phyloP scores from a whole-genome alignment of 2,113 vertebrate genomes.

The Diglossa brunneiventris region DNA sequence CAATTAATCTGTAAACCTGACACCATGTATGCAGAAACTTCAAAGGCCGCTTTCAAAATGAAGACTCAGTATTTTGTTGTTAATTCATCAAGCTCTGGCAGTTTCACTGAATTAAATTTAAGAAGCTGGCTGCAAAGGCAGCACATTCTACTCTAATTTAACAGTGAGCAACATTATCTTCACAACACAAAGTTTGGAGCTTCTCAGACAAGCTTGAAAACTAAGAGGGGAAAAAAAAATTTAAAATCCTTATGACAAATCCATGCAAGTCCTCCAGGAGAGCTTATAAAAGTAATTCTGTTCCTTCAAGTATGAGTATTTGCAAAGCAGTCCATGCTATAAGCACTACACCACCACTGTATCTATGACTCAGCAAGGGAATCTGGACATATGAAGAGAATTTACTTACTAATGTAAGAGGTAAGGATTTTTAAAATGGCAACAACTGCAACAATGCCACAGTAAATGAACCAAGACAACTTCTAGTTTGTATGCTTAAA shows the following conservation, averaged over 20 bases:
- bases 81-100: not conserved
- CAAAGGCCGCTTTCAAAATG: not conserved
- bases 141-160: not conserved
- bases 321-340: not conserved
- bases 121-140: not conserved
- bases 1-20: not conserved
- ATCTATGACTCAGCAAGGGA: constrained; percentile 50
- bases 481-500: not conserved
- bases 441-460: not conserved
- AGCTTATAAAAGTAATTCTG: not conserved
- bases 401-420: not conserved
- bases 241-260: not conserved
- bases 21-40: not conserved
- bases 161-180: not conserved
- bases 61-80: not conserved
- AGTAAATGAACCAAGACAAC: not conserved
- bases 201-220: not conserved
- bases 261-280: not conserved
- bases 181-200: not conserved
- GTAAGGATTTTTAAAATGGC: not conserved
- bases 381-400: not conserved
- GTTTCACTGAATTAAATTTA: not conserved
- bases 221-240: not conserved
- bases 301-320: not conserved
- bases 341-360: constrained; percentile 7